phyloP scores from a whole-genome alignment of 2,113 vertebrate genomes.

The Cyprinodon brontotheroides region DNA sequence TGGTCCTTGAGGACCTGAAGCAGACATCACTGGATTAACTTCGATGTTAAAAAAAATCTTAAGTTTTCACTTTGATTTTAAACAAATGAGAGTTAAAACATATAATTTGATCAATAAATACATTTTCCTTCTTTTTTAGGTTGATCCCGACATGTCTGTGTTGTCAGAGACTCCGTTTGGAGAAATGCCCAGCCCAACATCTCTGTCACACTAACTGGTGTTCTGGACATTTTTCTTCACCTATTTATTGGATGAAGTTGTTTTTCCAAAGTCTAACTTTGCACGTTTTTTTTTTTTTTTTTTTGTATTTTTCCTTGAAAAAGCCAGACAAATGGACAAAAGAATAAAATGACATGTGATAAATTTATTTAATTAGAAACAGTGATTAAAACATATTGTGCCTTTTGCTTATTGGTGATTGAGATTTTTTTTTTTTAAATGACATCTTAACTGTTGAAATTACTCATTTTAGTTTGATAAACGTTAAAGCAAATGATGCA shows the following conservation, averaged over 20 bases:
- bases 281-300: conserved; percentile 8
- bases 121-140: conserved; percentile 51
- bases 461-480: not conserved
- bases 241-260: conserved; percentile 5
- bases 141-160: conserved; percentile 69
- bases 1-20: not conserved
- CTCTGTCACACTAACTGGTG: conserved; percentile 73
- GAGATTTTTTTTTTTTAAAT: not conserved
- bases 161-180: conserved; percentile 75
- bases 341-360: not conserved
- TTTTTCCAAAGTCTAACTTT: conserved; percentile 20
- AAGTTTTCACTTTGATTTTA: not conserved
- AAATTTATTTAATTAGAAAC: not conserved
- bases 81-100: not conserved
- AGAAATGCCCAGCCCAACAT: conserved; percentile 78
- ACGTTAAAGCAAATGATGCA: not conserved
- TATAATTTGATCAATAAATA: conserved; percentile 8
- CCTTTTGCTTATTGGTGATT: not conserved
- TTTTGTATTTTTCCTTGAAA: conserved; percentile 25
- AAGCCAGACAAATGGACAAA: conserved; percentile 3
- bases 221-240: conserved; percentile 12
- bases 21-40: not conserved
- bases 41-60: not conserved
- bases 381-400: not conserved
- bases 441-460: not conserved